phyloP scores from a whole-genome alignment of 2,888 invertebrate species.

The Aphidoletes aphidimyza region DNA sequence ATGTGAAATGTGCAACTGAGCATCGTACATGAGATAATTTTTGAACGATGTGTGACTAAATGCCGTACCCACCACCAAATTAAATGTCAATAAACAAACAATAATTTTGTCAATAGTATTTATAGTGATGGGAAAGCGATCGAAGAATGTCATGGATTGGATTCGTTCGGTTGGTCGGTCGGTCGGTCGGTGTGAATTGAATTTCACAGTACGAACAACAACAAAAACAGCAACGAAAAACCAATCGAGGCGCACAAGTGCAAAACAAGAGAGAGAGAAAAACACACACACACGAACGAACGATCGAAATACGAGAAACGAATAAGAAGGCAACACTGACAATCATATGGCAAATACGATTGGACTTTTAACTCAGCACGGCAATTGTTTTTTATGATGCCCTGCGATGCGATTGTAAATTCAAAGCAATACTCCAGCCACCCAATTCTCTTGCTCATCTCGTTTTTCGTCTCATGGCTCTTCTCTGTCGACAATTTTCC shows the following conservation, averaged over 20 bases:
- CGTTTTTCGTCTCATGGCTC: too few relatives aligned
- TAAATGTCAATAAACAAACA: constrained; percentile 11
- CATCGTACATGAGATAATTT: constrained; percentile 5
- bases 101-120: constrained; percentile 19
- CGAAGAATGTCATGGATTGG: not conserved
- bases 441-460: too few relatives aligned
- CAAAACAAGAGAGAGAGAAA: too few relatives aligned
- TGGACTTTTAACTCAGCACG: not conserved
- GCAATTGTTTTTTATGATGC: not conserved
- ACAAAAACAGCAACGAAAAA: not conserved
- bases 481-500: too few relatives aligned
- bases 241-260: too few relatives aligned
- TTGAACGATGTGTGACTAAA: constrained; percentile 31
- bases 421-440: not conserved
- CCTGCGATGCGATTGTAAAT: not conserved
- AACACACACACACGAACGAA: too few relatives aligned
- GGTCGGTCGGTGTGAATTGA: too few relatives aligned
- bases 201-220: too few relatives aligned
- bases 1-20: not conserved
- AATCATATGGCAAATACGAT: not conserved
- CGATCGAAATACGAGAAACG: too few relatives aligned
- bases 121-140: not conserved
- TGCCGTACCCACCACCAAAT: not conserved
- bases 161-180: too few relatives aligned
- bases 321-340: too few relatives aligned